Percentiles rank a stretch among this genome's conserved stretches.
Conservation (phyloP, 2,113 vertebrate genomes). For the Delphinapterus leucas region DNA sequence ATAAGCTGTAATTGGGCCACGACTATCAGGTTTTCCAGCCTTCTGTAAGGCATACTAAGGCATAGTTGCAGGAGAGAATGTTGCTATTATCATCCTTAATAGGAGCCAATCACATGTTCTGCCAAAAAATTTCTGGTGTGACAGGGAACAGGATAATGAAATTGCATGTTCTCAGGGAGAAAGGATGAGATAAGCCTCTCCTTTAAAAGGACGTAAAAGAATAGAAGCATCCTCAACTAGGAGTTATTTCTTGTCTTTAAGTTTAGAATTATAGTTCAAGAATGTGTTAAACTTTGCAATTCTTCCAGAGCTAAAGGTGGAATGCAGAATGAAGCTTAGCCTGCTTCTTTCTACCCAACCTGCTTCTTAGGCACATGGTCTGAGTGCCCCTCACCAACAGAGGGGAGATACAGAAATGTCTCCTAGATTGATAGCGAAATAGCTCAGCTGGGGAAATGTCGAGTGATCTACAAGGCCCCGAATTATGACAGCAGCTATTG, state of each 20-base stretch:
- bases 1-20: neutral
- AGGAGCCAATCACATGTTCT: neutral
- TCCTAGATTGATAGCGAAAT: neutral
- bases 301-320: neutral
- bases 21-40: slow-evolving; percentile 53
- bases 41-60: neutral
- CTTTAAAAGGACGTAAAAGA: neutral
- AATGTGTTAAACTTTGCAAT: neutral
- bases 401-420: neutral
- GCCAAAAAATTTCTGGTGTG: slow-evolving; percentile 51
- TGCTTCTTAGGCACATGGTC: neutral
- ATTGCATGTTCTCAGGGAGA: neutral
- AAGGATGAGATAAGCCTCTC: slow-evolving; percentile 27
- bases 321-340: neutral
- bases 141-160: slow-evolving; percentile 13
- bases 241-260: neutral
- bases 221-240: neutral
- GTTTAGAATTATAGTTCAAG: neutral
- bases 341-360: neutral
- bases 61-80: neutral
- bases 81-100: slow-evolving; percentile 18
- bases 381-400: neutral
- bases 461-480: neutral
- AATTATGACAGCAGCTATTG: neutral
- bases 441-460: neutral